Evolutionary conservation across 2,113 vertebrate species (phyloP), one percentile per base, ranked within the genome.

Genomic region (Lepus europaeus): DNA sequence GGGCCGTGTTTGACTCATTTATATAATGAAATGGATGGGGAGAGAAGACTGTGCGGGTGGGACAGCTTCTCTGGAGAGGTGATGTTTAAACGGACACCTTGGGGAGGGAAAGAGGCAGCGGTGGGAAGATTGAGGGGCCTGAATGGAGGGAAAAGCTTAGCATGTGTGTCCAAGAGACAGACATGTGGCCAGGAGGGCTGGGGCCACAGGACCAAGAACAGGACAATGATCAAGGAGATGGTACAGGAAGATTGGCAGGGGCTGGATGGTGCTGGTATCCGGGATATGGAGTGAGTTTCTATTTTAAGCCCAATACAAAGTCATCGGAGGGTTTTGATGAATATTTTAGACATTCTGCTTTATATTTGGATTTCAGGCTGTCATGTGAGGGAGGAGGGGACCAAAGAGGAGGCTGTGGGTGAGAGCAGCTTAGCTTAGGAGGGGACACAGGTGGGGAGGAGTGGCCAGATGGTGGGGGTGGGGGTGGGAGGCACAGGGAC

Each of bases 291-390:
- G n/a, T 11, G 19, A 31, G 23, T 49, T 83, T 95, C 96, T 94
- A 84, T 87, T 95, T 81, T 87, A 33, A 93, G 87, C 64, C 68
- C 16, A 23, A 22, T 9, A 31, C 31, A 56, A n/a, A 76, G n/a
- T n/a, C 76, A 45, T 22, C 20, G 51, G 77, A 92, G 36, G 63
- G 29, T 83, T 84, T 93, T 94, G 72, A 95, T 96, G 80, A 93
- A 94, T 95, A 94, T 96, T 96, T 96, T 93, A 87, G 94, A 23
- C 36, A 56, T 73, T 87, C 66, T 6, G 22, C 10, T 84, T 87
- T 77, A 84, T 91, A 87, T 85, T 94, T 95, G 90, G 93, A 88
- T 25, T 16, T n/a, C 36, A 53, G 64, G 23, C 81, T 51, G 70
- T 79, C 59, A 1, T 25, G 27, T 19, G 16, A 84, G 31, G 33